phyloP scores from a whole-genome alignment of 2,797 vertebrate genomes.

The Catostomus latipinnis region DNA sequence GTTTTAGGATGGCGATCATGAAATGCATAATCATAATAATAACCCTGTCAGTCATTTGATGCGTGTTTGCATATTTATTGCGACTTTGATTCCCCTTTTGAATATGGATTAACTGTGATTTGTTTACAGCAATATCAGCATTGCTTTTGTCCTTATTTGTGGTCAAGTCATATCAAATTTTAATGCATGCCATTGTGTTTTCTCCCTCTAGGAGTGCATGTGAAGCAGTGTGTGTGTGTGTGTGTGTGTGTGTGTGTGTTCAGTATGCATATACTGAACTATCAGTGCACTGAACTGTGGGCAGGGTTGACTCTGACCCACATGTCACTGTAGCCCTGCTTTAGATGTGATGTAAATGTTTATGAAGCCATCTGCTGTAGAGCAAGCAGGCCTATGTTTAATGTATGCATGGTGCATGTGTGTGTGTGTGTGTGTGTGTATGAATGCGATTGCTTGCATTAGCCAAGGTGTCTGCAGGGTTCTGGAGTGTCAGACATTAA shows the following conservation, averaged over 20 bases:
- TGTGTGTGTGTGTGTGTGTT: background rate
- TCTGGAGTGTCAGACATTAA: constrained; percentile 65
- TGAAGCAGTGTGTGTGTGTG: constrained; percentile 6
- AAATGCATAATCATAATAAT: background rate
- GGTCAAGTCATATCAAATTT: constrained; percentile 29
- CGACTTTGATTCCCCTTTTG: background rate
- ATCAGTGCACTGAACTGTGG: constrained; percentile 29
- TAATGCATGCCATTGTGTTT: constrained; percentile 28
- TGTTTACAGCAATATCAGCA: constrained; percentile 1
- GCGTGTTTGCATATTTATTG: background rate
- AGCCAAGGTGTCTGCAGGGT: constrained; percentile 60
- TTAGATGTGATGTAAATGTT: constrained; percentile 12
- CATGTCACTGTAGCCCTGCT: constrained; percentile 14
- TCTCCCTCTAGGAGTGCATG: constrained; percentile 11
- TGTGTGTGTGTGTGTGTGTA: background rate
- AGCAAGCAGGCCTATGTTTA: constrained; percentile 24
- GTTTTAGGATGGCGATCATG: background rate
- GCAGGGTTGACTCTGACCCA: constrained; percentile 26
- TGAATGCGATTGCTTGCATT: constrained; percentile 6
- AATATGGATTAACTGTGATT: background rate
- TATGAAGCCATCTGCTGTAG: constrained; percentile 16
- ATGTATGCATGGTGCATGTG: constrained; percentile 15
- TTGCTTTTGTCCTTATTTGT: constrained; percentile 5
- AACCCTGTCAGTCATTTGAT: background rate
- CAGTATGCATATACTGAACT: constrained; percentile 27